Conservation (phyloP, 2,888 invertebrate genomes). For the Nomada ferruginata region DNA sequence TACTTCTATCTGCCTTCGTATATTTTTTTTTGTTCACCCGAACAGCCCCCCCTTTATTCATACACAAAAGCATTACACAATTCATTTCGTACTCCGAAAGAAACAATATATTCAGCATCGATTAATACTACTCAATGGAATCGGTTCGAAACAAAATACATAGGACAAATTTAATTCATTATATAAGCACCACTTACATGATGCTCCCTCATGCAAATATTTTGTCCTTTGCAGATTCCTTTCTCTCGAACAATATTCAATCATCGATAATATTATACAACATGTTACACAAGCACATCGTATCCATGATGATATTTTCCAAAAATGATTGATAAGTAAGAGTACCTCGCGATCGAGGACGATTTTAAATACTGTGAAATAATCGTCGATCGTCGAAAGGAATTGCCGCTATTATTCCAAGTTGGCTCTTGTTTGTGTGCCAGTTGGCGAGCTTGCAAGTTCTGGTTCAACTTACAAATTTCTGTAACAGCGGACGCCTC, state of each 20-base stretch:
- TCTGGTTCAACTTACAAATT: constrained; percentile 11
- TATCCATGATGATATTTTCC: constrained; percentile 11
- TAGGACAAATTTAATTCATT: not conserved
- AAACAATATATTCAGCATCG: not conserved
- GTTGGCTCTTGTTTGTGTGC: constrained; percentile 17
- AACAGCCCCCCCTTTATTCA: constrained; percentile 9
- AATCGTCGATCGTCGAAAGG: not conserved
- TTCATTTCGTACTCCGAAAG: too few species aligned
- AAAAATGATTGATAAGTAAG: not conserved
- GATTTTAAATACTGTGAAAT: not conserved
- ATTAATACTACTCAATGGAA: not conserved
- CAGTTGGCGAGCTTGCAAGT: constrained; percentile 48
- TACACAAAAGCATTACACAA: not conserved
- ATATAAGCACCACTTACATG: not conserved
- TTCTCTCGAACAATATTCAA: not conserved
- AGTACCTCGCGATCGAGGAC: not conserved
- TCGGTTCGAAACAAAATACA: constrained; percentile 1
- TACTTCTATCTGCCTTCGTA: not conserved
- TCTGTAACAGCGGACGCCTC: not conserved
- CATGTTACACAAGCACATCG: constrained; percentile 1
- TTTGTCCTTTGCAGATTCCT: not conserved
- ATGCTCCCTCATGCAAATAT: not conserved
- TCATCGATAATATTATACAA: not conserved
- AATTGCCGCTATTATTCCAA: constrained; percentile 18
- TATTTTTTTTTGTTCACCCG: not conserved